Percentiles rank a stretch among this genome's conserved stretches.
Evolutionary conservation across 2,888 invertebrate species (phyloP).

Genomic region (Pseudococcus longispinus): DNA sequence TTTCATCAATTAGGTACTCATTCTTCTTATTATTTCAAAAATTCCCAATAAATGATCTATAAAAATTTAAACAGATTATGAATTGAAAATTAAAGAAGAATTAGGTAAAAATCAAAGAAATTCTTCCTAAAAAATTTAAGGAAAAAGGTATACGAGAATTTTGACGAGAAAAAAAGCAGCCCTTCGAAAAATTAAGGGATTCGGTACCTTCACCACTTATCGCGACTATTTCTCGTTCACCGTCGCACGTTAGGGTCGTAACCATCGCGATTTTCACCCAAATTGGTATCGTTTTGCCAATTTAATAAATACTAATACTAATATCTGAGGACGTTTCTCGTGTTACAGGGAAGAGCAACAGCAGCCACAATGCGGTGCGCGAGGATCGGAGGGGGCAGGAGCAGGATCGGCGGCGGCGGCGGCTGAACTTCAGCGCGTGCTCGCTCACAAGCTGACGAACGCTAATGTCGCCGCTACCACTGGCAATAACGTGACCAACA

Average conservation of each 20-base stretch:
- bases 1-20: no score
- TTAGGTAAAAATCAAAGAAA: no score
- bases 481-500: slow-evolving; percentile 19
- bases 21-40: no score
- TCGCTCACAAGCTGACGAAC: slow-evolving; percentile 54
- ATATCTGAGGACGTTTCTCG: neutral
- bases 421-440: slow-evolving; percentile 58
- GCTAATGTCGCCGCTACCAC: slow-evolving; percentile 34
- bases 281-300: neutral
- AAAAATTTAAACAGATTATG: no score
- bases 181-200: no score
- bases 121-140: no score
- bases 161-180: no score
- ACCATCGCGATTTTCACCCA: neutral
- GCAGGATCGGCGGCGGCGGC: slow-evolving; percentile 63
- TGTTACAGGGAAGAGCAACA: slow-evolving; percentile 48
- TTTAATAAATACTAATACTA: neutral
- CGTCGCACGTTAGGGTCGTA: neutral
- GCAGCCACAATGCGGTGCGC: slow-evolving; percentile 33
- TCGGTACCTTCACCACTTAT: no score
- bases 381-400: slow-evolving; percentile 57
- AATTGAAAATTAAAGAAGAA: no score
- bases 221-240: no score
- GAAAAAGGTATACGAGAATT: no score
- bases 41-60: no score